Evolutionary conservation across 2,797 vertebrate genomes (phyloP), one percentile per base, ranked within the genome.

Genomic region (Pseudocheirus occidentalis): DNA sequence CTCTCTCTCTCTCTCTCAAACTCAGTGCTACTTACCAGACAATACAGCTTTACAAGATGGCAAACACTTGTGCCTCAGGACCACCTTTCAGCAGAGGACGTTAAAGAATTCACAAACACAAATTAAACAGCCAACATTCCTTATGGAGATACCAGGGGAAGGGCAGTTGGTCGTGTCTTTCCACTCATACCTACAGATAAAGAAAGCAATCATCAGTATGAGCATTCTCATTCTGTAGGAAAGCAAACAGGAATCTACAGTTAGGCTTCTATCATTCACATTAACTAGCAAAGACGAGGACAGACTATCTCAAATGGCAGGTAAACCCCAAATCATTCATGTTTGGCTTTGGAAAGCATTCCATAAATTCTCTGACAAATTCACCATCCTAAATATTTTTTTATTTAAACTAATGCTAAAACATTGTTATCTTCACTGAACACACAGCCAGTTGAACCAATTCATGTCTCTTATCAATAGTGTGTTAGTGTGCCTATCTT

Each of bases 381-480:
- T 90, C 40, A 28, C 55, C 53, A 18, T 81, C 34, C 10, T 90
- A 90, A 95, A 46, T n/a, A 50, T 12, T 93, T 92, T 92, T 94
- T 27, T 11, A 87, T 5, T 13, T 56, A 21, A 81, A 91, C 27
- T 58, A 93, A 90, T 59, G 92, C 40, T 53, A 92, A 62, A 91
- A 24, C 90, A 73, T 3, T 57, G 92, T 91, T 92, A 94, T 62
- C 29, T 93, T 93, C 52, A 28, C 34, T 91, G 59, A 90, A 90
- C 14, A 92, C 24, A 55, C 0, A 46, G 18, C 40, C 40, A 27
- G 40, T 46, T 46, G 3, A 81, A 81, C 40, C 40, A 46, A 46
- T 81, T 81, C 66, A 73, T 18, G 0, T 18, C 66, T 73, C 53
- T n/a, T 21, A 7, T 81, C 18, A 81, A 81, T 46, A 24, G 3